A percentile compares a stretch with the other conserved stretches of the same genome.
Evolutionary conservation across 2,113 vertebrate species (phyloP).

Genomic region (Brachyistius frenatus): DNA sequence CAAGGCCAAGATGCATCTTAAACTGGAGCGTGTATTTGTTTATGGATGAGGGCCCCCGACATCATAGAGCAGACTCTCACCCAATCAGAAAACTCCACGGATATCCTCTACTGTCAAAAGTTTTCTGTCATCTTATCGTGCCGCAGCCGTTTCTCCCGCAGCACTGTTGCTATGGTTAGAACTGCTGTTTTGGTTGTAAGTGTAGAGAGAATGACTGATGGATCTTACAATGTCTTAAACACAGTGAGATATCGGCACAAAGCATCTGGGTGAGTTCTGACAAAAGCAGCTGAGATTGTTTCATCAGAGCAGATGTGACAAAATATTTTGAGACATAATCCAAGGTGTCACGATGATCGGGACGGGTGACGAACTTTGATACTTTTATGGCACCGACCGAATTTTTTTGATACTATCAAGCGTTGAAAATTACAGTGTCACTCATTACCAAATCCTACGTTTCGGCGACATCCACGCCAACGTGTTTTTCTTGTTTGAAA

Average conservation of each 20-base stretch:
- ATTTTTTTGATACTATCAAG: too few species aligned
- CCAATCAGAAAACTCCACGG: slow-evolving; percentile 51
- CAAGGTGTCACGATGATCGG: slow-evolving; percentile 13
- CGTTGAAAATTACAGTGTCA: too few species aligned
- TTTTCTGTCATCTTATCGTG: slow-evolving; percentile 41
- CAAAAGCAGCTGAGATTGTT: slow-evolving; percentile 19
- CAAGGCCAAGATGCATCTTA: slow-evolving; percentile 61
- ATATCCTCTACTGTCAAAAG: slow-evolving; percentile 29
- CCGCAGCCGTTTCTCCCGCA: slow-evolving; percentile 23
- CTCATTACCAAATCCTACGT: too few species aligned
- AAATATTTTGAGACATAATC: slow-evolving; percentile 30
- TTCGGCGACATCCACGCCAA: too few species aligned
- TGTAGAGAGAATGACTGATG: slow-evolving; percentile 41
- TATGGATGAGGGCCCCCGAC: slow-evolving; percentile 62
- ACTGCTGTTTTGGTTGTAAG: slow-evolving; percentile 9
- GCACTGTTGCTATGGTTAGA: slow-evolving; percentile 37
- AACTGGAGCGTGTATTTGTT: slow-evolving; percentile 74
- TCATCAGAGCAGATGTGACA: slow-evolving; percentile 1
- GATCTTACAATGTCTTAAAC: slow-evolving; percentile 18
- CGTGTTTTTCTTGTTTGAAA: too few species aligned
- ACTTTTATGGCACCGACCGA: too few species aligned
- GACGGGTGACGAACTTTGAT: too few species aligned
- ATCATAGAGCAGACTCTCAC: slow-evolving; percentile 43
- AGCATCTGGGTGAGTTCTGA: slow-evolving; percentile 8
- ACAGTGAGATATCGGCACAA: slow-evolving; percentile 22